Evolutionary conservation across 2,888 invertebrate genomes (phyloP).

Genomic region (Eupithecia exiguata): DNA sequence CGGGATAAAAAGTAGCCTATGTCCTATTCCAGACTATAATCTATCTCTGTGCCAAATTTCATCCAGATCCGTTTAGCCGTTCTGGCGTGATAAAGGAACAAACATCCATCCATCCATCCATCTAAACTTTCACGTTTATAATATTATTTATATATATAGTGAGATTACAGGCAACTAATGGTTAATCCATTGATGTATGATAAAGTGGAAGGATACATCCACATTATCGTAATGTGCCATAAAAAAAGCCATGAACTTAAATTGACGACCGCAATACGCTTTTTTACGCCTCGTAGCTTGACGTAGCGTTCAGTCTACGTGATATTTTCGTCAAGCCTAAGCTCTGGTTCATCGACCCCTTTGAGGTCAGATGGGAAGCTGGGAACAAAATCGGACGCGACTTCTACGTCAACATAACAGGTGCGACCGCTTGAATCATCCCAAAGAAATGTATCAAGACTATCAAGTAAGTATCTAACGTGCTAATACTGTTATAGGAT

Average conservation of each 20-base stretch:
- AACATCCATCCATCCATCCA: no score
- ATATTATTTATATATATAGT: no score
- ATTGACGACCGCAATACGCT: slow-evolving; percentile 19
- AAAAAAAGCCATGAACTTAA: slow-evolving; percentile 48
- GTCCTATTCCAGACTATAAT: no score
- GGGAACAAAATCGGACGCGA: slow-evolving; percentile 7
- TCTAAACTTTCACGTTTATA: no score
- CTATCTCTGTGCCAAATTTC: no score
- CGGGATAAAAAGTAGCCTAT: no score
- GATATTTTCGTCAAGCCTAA: slow-evolving; percentile 62
- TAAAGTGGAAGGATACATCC: no score
- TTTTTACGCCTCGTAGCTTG: slow-evolving; percentile 57
- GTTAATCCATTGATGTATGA: background rate
- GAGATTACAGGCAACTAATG: background rate
- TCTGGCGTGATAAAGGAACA: no score
- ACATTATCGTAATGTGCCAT: slow-evolving; percentile 12
- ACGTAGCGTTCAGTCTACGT: slow-evolving; percentile 66
- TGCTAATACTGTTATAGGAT: background rate
- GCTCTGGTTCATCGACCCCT: slow-evolving; percentile 70
- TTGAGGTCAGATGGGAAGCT: slow-evolving; percentile 64
- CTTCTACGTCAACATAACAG: background rate
- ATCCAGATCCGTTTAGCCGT: no score
- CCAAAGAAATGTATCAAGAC: background rate
- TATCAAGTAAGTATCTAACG: no score
- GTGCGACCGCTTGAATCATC: slow-evolving; percentile 2